Base-by-base conservation (phyloP, 2,113 vertebrate species). In the Misgurnus mizolepis region DNA sequence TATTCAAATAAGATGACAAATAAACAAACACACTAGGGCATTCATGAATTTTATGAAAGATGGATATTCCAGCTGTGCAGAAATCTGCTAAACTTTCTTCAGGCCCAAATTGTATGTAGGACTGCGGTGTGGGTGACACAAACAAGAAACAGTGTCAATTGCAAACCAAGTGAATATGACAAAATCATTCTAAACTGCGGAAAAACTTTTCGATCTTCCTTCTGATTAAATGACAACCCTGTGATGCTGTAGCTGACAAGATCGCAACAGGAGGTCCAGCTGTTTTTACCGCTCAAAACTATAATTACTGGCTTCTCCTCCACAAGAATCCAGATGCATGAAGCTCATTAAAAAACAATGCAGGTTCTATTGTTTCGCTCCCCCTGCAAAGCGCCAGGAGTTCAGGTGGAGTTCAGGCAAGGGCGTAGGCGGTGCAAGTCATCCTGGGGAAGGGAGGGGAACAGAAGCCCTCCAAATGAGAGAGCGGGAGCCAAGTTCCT, bases 401-500 rank as follows among this genome's bases (percentile, higher is more conserved):
- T 82, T 84, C 50, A 27, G 79, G 67, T 1, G 22, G 75, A 80
- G 85, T 55, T 47, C 22, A 55, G 79, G 18, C 65, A 83, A 79
- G 67, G 11, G 41, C 14, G 34, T 50, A 60, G 41, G 80, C 64
- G 76, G 67, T 56, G 43, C 61, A 27, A n/a, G 67, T 68, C 66
- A 76, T 77, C 79, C 62, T 76, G 62, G 66, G 64, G 82, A 69
- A 40, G 58, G 12, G 53, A 56, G 70, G 60, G 66, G 17, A 49
- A 7, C 66, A 73, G 49, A 64, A 2, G 58, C 82, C 79, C 75
- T 85, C 66, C 43, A 62, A 10, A 58, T 61, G 67, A 53, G 53
- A 49, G 56, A 80, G 76, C 78, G 49, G 14, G 67, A 80, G 76
- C 67, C 50, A 50, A 80, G 56, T 69, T 65, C 40, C 67, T 73